A percentile compares a stretch with the other conserved stretches of the same genome.
phyloP scores from a whole-genome alignment of 2,888 invertebrate species.

The Pardosa pseudoannulata region DNA sequence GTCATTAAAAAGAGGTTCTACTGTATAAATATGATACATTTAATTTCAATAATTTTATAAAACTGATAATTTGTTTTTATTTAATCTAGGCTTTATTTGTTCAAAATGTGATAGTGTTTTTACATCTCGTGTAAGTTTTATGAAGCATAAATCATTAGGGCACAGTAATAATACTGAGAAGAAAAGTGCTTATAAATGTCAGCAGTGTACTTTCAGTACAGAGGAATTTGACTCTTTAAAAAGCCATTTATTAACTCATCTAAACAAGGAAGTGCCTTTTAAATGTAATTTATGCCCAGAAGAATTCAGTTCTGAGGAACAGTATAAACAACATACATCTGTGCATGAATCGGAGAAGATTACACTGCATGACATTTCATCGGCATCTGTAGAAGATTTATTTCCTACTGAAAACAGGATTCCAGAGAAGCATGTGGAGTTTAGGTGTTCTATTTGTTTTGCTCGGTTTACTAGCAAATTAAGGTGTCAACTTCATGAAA shows the following conservation, averaged over 20 bases:
- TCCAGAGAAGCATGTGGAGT: not conserved
- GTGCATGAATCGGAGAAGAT: not conserved
- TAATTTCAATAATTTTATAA: no score
- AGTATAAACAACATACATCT: not conserved
- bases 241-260: not conserved
- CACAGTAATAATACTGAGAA: not conserved
- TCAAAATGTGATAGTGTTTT: not conserved
- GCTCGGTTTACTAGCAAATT: not conserved
- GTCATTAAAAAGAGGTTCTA: no score
- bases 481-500: constrained; percentile 2
- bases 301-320: not conserved
- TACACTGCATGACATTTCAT: not conserved
- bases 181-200: not conserved
- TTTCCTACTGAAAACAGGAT: not conserved
- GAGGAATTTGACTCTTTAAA: not conserved
- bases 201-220: not conserved
- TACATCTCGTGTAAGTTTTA: not conserved
- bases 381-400: not conserved
- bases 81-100: not conserved
- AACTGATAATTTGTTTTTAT: no score
- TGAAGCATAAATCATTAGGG: not conserved
- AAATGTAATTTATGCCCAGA: not conserved
- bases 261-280: not conserved
- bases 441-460: not conserved
- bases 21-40: no score